Base-by-base conservation (phyloP, 2,888 invertebrate genomes). In the Drosophila mimetica region DNA sequence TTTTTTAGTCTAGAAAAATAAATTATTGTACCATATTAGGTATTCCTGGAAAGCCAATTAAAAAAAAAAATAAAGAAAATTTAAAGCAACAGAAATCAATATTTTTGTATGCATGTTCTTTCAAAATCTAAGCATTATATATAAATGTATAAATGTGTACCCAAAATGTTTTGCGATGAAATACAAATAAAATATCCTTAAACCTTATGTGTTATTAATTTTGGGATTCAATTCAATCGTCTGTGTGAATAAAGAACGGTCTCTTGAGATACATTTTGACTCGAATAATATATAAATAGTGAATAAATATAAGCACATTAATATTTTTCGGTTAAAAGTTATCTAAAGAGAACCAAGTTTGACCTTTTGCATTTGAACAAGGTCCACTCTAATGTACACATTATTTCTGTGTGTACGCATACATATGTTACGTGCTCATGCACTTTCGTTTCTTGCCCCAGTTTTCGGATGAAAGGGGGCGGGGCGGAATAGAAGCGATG, bases 21-120 rank as follows among this genome's bases (percentile, higher is more conserved):
- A 83, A 81, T 81, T 84, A 81, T 81, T 79, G 79, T 81, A 79
- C 46, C 60, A 71, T 79, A 74, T 70, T 78, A 81, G 67, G 77
- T 74, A 77, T 72, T 78, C 65, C 76, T 74, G 66, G 76, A 48
- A 75, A 80, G 71, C 74, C 64, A 76, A 74, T 74, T 71, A 61
- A 28, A 64, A 37, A 63, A 42, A 28, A 37, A 8, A 4, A 37
- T 28, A 34, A 34, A n/a, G 20, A 6, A 50, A 36, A 39, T 28
- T 16, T 16, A 28, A 37, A 18, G 20, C n/a, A 54, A 69, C 72
- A 74, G 25, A 34, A 36, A 55, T 67, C 59, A 57, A 82, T 78
- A 79, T 79, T 79, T 79, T 79, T 79, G 63, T 79, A 79, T 79
- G 80, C 79, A 79, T 79, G 65, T 53, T 44, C 30, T 77, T 60